These are phyloP conservation scores for Pteropus alecto DNA, from an alignment of 2,113 vertebrate species.

Conservation along the genomic window DNA sequence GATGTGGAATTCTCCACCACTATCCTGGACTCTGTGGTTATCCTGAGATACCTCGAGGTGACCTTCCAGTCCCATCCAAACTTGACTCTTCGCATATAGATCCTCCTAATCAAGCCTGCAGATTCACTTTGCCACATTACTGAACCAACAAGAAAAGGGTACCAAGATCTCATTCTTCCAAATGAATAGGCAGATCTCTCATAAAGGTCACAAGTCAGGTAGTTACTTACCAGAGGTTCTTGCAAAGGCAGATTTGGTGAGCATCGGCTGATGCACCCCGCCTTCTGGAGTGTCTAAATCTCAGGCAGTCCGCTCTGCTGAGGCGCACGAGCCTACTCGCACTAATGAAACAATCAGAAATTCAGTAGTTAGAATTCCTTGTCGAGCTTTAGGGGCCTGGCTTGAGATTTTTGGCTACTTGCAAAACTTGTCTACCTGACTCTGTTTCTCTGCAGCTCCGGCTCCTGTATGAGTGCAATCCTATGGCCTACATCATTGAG, in stretches of 20 bases:
- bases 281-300: neutral
- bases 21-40: neutral
- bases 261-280: neutral
- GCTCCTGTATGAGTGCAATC: conserved; percentile 97
- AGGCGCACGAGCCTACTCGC: accelerated
- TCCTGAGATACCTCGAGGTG: neutral
- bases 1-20: neutral
- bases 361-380: neutral
- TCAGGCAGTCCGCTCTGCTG: neutral
- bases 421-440: neutral
- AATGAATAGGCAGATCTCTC: neutral
- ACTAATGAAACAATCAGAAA: neutral
- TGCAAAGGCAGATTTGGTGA: neutral
- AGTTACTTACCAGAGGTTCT: neutral
- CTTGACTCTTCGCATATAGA: neutral
- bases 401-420: neutral
- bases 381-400: neutral
- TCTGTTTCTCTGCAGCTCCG: conserved; percentile 86
- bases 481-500: conserved; percentile 96
- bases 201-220: neutral
- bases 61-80: neutral
- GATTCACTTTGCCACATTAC: neutral
- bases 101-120: neutral
- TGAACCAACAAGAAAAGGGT: neutral
- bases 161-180: neutral